Base-by-base conservation (phyloP, 1,140 invertebrate genomes). In the Drosophila ananassae region DNA sequence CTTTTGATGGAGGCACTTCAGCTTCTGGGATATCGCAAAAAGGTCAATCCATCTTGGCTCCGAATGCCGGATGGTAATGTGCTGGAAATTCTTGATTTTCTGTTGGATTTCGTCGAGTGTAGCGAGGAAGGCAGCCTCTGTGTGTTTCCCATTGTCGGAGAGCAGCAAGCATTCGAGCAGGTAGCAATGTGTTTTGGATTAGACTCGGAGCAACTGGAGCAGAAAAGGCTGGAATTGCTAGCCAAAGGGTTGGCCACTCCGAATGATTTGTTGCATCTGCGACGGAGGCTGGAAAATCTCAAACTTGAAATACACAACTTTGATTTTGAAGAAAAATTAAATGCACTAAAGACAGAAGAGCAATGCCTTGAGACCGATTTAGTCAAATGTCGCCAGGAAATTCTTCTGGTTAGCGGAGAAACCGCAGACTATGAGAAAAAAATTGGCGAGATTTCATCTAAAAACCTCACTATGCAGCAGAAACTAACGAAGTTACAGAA, bases 71-170 rank as follows among this genome's bases (percentile, higher is more conserved):
- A 54, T 34, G 30, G n/a, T 9, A 34, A 67, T 28, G 39, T 68
- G 7, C 9, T 79, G 3, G 51, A 58, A 17, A 25, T 84, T n/a
- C 25, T 84, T 12, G 34, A 68, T 32, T 84, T 84, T 56, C 37
- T 79, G 6, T 21, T 77, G n/a, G 76, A 84, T 32, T 56, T 73
- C 30, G 34, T 28, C 22, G n/a, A 39, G 24, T 24, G 50, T 3
- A 28, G 13, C 13, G 13, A 17, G 12, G 34, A 37, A 0, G 28
- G 39, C 9, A 6, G n/a, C 9, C 12, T 52, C n/a, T 62, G 41
- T 41, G 6, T 22, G 21, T 34, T 61, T 5, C 17, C 59, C 10
- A 34, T 48, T 39, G 25, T 48, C 32, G 32, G 32, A 21, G 32
- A 9, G 1, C 30, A 58, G 39, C 9, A 58, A 46, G 22, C 22